Conservation (phyloP, 1,140 invertebrate genomes). For the Piezodorus guildinii region DNA sequence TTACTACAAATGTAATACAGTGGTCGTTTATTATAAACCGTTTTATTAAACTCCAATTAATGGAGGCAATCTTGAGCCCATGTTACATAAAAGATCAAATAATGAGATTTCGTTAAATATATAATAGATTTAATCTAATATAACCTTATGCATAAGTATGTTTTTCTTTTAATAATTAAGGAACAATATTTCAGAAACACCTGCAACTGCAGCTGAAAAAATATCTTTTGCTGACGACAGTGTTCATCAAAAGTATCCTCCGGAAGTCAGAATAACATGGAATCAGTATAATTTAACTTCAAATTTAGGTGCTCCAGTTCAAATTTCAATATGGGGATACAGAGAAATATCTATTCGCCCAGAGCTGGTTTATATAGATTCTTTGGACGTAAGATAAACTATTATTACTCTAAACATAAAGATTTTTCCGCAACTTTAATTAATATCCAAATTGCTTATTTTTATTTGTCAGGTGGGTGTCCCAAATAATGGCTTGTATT, state of each 20-base stretch:
- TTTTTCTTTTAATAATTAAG: too few species aligned
- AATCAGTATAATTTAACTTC: conserved; percentile 71
- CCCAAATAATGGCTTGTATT: conserved; percentile 52
- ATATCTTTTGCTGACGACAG: conserved; percentile 66
- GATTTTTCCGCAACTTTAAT: not conserved
- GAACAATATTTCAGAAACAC: conserved; percentile 52
- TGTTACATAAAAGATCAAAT: too few species aligned
- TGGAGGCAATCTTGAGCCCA: too few species aligned
- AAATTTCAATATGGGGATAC: conserved; percentile 77
- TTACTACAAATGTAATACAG: too few species aligned
- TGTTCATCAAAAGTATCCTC: conserved; percentile 57
- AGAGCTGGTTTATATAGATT: conserved; percentile 48
- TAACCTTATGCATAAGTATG: not conserved
- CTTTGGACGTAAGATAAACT: conserved; percentile 35
- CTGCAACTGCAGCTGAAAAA: conserved; percentile 67
- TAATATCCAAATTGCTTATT: too few species aligned
- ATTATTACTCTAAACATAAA: not conserved
- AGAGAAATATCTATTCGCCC: conserved; percentile 65
- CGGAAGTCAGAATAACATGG: conserved; percentile 67
- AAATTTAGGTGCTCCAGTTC: conserved; percentile 57
- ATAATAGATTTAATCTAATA: not conserved
- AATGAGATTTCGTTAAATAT: too few species aligned
- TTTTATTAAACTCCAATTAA: too few species aligned
- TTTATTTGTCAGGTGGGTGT: conserved; percentile 38
- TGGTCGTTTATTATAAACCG: too few species aligned